Base-by-base conservation (phyloP, 2,113 vertebrate species). In the Jaculus jaculus region DNA sequence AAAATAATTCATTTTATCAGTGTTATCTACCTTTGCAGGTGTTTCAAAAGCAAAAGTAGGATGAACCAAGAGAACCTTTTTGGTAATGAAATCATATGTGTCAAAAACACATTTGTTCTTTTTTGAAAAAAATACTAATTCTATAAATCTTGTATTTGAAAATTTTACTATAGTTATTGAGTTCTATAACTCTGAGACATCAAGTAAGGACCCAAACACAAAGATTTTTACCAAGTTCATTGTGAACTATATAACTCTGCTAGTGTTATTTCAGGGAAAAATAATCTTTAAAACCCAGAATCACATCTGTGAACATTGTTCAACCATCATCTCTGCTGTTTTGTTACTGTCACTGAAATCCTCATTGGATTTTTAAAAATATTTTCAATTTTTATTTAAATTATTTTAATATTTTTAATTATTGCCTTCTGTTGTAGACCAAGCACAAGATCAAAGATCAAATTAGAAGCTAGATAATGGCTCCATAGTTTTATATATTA, bases 171-270 rank as follows among this genome's bases (percentile, higher is more conserved):
- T 21, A 34, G 3, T 60, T 61, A 88, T 90, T 88, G n/a, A 61
- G 72, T 92, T 65, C 26, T 91, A 0, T 71, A 65, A 83, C 65
- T 94, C 47, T 54, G 69, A 96, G 42, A 47, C 37, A 84, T 83
- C 78, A 74, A 73, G 58, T 72, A 93, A 92, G 66, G 8, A 51
- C 32, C 80, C 37, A 66, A 89, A 93, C 60, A 13, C 51, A 58
- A 75, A 13, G 77, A 5, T 82, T 26, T 71, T 85, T 79, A 24
- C 17, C 51, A 82, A 75, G 42, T 83, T 89, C 83, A 54, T 51
- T 87, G 60, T 26, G 89, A 86, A 37, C 30, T 7, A 54, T 65
- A 89, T 79, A 84, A 95, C 79, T 60, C 18, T 74, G 21, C 89
- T 77, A 82, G 5, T 90, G 30, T 88, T 34, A 34, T 75, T 92